Base-by-base conservation (phyloP, 2,113 vertebrate species). In the Dendropsophus ebraccatus region DNA sequence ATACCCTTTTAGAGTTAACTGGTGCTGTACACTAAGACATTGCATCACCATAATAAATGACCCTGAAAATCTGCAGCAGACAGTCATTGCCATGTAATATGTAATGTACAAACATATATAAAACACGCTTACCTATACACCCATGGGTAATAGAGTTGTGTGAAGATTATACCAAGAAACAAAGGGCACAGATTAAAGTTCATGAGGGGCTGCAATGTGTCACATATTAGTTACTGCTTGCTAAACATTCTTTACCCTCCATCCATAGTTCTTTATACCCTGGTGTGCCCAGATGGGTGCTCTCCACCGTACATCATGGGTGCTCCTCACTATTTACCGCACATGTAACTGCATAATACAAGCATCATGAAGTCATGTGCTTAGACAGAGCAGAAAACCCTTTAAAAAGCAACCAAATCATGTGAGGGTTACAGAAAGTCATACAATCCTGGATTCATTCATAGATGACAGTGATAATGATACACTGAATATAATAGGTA, bases 141-240 rank as follows among this genome's bases (percentile, higher is more conserved):
- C 30, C 37, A 14, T 80, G 56, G 60, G 35, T 62, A 80, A n/a
- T 3, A 30, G 47, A 10, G 28, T 1, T 30, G 16, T 19, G 50
- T 77, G 49, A 77, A 54, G 25, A 77, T 52, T 21, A 75, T 32
- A 52, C 74, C 30, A 17, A 81, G 56, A 62, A 37, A 62, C 56
- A 60, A 80, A 81, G 78, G 23, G 13, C 23, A 81, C 37, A 81
- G 58, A 62, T 47, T 81, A 81, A 81, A 81, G 78, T 80, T 45
- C 78, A 80, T n/a, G 37, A 65, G 56, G 78, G 58, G 23, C 56
- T 47, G 58, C 35, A 62, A 11, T 81, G 4, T 28, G 56, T 81
- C 37, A 81, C 58, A 58, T 65, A 47, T 47, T 65, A 60, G 47
- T 41, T 60, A 45, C 37, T 65, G n/a, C n/a, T 28, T 47, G 37